Percentiles rank a stretch among this genome's conserved stretches.
Conservation (phyloP, 2,888 invertebrate species). For the Xestia sexstrigata region DNA sequence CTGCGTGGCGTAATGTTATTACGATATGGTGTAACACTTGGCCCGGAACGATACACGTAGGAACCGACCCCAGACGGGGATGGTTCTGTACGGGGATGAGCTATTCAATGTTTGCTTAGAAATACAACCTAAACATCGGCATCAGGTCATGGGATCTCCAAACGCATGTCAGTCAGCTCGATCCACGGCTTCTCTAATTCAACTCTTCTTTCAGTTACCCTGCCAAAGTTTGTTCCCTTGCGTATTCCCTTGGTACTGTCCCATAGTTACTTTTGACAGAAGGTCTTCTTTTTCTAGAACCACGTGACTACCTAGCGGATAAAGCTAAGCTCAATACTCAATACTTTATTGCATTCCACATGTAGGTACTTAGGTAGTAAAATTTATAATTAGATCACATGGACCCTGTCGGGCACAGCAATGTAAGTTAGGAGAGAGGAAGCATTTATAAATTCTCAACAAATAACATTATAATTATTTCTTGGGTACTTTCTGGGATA, state of each 20-base stretch:
- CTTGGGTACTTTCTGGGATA: too few species aligned
- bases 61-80: not conserved
- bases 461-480: too few species aligned
- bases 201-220: not conserved
- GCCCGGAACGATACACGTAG: constrained; percentile 32
- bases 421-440: too few species aligned
- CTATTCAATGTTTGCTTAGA: not conserved
- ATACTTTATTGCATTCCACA: too few species aligned
- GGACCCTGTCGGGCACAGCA: too few species aligned
- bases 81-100: not conserved
- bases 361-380: too few species aligned
- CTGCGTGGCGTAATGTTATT: constrained; percentile 53
- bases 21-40: constrained; percentile 53
- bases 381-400: too few species aligned
- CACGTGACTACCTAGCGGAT: not conserved
- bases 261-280: too few species aligned
- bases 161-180: not conserved
- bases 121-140: not conserved
- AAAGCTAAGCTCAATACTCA: not conserved
- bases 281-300: not conserved
- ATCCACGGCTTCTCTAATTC: not conserved
- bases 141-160: not conserved
- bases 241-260: not conserved
- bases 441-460: too few species aligned
- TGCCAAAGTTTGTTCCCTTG: not conserved